Conservation (phyloP, 2,797 vertebrate species). For the Cuniculus paca region DNA sequence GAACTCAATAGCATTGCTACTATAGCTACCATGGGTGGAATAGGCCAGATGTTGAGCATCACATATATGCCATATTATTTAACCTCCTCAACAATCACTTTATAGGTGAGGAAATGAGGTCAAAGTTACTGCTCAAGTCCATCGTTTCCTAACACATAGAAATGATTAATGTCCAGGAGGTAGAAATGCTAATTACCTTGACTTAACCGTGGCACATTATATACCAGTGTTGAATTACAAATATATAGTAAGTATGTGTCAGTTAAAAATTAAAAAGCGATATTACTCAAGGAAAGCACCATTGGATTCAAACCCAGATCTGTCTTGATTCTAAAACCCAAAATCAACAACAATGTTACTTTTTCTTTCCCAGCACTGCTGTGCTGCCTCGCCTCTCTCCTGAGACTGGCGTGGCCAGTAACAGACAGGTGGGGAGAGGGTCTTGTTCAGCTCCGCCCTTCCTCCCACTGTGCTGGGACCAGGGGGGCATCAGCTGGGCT, state of each 20-base stretch:
- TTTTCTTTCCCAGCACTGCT: background rate
- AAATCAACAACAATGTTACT: background rate
- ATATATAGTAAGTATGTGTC: background rate
- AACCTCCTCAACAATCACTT: background rate
- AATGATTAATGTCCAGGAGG: background rate
- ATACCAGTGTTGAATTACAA: background rate
- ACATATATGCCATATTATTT: background rate
- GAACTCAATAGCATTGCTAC: background rate
- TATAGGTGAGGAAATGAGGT: background rate
- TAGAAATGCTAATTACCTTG: background rate
- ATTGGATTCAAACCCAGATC: background rate
- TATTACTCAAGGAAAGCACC: background rate
- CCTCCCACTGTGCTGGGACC: background rate
- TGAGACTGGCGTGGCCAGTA: background rate
- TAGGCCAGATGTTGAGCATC: background rate
- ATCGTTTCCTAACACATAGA: background rate
- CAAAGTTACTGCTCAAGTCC: background rate
- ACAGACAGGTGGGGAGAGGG: background rate
- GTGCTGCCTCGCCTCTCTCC: background rate
- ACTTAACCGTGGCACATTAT: background rate
- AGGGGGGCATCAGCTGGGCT: background rate
- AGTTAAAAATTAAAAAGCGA: background rate
- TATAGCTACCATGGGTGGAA: background rate
- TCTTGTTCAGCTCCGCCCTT: background rate
- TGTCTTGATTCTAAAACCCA: background rate